A percentile compares a stretch with the other conserved stretches of the same genome.
Evolutionary conservation across 2,797 vertebrate species (phyloP).

Genomic region (Apogon hyalosoma): DNA sequence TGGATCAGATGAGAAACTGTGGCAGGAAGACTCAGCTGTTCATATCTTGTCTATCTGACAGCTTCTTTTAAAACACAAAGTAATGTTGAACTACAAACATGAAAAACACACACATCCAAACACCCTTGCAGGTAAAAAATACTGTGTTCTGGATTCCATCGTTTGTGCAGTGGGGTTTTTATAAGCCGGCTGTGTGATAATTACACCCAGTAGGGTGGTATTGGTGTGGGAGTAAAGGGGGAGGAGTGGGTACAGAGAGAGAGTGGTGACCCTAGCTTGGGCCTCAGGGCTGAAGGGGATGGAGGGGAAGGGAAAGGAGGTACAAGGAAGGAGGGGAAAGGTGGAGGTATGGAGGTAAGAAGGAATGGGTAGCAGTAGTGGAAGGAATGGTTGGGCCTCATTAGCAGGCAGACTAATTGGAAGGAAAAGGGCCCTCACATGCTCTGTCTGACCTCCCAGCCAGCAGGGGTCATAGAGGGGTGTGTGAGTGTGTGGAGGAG

Average conservation of each 20-base stretch:
- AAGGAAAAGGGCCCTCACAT: conserved; percentile 84
- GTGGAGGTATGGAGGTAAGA: conserved; percentile 52
- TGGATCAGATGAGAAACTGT: conserved; percentile 32
- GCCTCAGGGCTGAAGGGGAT: conserved; percentile 53
- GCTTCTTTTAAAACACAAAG: conserved; percentile 1
- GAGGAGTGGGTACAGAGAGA: conserved; percentile 32
- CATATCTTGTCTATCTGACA: conserved; percentile 22
- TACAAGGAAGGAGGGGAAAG: conserved; percentile 12
- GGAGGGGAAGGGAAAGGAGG: background rate
- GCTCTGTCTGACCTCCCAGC: conserved; percentile 83
- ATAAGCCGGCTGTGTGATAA: conserved; percentile 75
- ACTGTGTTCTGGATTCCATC: conserved; percentile 8
- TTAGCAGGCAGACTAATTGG: conserved; percentile 85
- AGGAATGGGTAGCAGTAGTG: conserved; percentile 64
- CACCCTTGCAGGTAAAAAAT: conserved; percentile 5
- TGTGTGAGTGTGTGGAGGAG: conserved; percentile 20
- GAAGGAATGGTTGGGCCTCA: conserved; percentile 77
- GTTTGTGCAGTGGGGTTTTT: conserved; percentile 60
- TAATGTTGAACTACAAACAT: background rate
- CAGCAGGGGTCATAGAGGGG: conserved; percentile 69
- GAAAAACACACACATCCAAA: conserved; percentile 10
- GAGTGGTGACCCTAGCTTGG: conserved; percentile 35
- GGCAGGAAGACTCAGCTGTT: conserved; percentile 55
- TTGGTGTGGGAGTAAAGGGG: conserved; percentile 57
- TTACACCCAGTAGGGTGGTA: conserved; percentile 72